Percentiles rank a stretch among this genome's conserved stretches.
phyloP scores from a whole-genome alignment of 1,140 invertebrate species.

The Trissolcus basalis region DNA sequence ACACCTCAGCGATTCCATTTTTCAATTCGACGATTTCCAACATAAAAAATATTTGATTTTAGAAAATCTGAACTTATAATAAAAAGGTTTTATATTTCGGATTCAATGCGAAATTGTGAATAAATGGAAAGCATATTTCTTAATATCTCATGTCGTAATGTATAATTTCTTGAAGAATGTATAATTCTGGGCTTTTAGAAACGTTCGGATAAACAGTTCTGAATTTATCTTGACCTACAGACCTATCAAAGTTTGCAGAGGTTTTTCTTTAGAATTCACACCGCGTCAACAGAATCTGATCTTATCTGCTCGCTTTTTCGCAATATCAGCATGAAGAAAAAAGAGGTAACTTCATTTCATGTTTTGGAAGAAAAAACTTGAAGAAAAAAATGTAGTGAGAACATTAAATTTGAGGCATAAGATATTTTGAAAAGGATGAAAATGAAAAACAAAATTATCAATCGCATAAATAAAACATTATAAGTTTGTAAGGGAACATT shows the following conservation, averaged over 20 bases:
- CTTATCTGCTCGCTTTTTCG: not conserved
- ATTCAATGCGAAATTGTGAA: constrained; percentile 10
- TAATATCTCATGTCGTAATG: constrained; percentile 1
- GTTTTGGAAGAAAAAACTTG: not conserved
- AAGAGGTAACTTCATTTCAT: constrained; percentile 1
- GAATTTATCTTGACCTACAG: constrained; percentile 14
- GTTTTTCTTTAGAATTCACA: not conserved
- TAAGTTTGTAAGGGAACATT: too few species aligned
- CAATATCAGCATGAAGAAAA: constrained; percentile 3
- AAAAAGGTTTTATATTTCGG: constrained; percentile 1
- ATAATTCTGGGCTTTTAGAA: too few species aligned
- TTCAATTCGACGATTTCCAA: too few species aligned
- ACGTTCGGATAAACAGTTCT: not conserved
- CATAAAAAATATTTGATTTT: too few species aligned
- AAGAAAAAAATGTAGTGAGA: not conserved
- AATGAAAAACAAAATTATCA: too few species aligned
- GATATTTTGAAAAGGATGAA: too few species aligned
- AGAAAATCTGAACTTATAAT: too few species aligned
- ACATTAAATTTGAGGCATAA: too few species aligned
- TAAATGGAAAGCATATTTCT: not conserved
- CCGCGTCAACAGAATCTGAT: constrained; percentile 1
- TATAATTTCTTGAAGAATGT: too few species aligned
- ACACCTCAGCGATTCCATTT: constrained; percentile 32
- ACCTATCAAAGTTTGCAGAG: constrained; percentile 7
- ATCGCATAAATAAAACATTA: too few species aligned